Evolutionary conservation across 2,888 invertebrate species (phyloP).

Genomic region (Ichneumon xanthorius): DNA sequence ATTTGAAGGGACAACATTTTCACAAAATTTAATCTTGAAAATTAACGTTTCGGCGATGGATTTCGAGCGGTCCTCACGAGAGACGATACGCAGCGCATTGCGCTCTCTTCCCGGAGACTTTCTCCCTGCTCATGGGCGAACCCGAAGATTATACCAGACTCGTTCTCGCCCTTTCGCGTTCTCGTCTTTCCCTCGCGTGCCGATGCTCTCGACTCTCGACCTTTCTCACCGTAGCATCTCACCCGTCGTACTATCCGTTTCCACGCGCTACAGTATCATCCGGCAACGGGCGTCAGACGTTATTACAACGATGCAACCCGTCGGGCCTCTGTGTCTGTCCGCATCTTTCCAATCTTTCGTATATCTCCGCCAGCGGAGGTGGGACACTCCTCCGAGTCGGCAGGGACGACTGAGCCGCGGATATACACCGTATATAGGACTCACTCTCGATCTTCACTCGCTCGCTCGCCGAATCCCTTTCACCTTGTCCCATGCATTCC

Average conservation of each 20-base stretch:
- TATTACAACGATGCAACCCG: conserved; percentile 61
- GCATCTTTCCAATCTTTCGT: conserved; percentile 61
- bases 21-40: neutral
- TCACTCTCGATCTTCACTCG: conserved; percentile 66
- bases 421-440: conserved; percentile 27
- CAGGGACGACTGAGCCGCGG: neutral
- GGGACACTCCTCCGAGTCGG: conserved; percentile 34
- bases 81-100: conserved; percentile 17
- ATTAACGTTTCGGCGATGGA: neutral
- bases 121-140: conserved; percentile 13
- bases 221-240: conserved; percentile 65
- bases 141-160: conserved; percentile 21
- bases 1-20: neutral
- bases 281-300: conserved; percentile 39
- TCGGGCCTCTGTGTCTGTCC: conserved; percentile 49
- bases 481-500: conserved; percentile 61
- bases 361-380: conserved; percentile 30
- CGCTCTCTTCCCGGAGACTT: conserved; percentile 8
- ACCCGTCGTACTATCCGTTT: conserved; percentile 15
- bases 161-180: conserved; percentile 66
- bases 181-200: conserved; percentile 66
- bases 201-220: conserved; percentile 67
- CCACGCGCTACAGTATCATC: conserved; percentile 63
- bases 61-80: neutral
- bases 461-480: conserved; percentile 56